These are phyloP conservation scores for Trachelipus rathkii DNA, from an alignment of 1,140 invertebrate species.

Conservation along the genomic window DNA sequence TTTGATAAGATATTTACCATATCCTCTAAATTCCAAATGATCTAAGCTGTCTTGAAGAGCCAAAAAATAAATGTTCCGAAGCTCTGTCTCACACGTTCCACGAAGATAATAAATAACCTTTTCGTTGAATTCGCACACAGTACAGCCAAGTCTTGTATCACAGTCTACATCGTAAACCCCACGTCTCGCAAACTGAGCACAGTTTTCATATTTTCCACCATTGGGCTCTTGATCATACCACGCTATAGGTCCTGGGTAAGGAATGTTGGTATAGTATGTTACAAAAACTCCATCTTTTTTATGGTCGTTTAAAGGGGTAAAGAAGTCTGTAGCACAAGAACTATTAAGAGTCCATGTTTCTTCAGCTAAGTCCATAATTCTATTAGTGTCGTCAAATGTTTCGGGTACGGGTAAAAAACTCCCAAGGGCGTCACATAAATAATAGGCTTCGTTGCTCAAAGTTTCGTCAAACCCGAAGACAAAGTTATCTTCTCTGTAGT, in stretches of 20 bases:
- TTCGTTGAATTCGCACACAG: constrained; percentile 34
- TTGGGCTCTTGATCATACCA: constrained; percentile 40
- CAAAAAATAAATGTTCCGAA: constrained; percentile 35
- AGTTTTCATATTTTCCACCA: constrained; percentile 35
- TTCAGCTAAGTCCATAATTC: too few species aligned
- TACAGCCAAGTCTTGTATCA: constrained; percentile 11
- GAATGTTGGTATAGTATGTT: constrained; percentile 25
- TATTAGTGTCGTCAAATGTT: too few species aligned
- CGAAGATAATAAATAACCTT: constrained; percentile 23
- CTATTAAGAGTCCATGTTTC: too few species aligned
- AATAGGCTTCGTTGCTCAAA: not conserved
- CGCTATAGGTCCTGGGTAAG: too few species aligned
- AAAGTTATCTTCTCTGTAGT: not conserved
- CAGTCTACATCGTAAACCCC: constrained; percentile 37
- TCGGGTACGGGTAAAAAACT: constrained; percentile 18
- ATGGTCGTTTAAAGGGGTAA: constrained; percentile 17
- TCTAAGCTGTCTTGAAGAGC: constrained; percentile 32
- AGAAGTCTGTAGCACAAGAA: too few species aligned
- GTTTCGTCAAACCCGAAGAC: not conserved
- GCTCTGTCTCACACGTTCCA: constrained; percentile 37
- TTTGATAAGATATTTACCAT: constrained; percentile 35
- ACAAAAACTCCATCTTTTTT: constrained; percentile 26
- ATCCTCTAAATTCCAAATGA: constrained; percentile 33
- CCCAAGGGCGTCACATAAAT: constrained; percentile 25
- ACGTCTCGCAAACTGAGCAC: not conserved